These are phyloP conservation scores for Cervus canadensis DNA, from an alignment of 2,113 vertebrate genomes.

Conservation along the genomic window DNA sequence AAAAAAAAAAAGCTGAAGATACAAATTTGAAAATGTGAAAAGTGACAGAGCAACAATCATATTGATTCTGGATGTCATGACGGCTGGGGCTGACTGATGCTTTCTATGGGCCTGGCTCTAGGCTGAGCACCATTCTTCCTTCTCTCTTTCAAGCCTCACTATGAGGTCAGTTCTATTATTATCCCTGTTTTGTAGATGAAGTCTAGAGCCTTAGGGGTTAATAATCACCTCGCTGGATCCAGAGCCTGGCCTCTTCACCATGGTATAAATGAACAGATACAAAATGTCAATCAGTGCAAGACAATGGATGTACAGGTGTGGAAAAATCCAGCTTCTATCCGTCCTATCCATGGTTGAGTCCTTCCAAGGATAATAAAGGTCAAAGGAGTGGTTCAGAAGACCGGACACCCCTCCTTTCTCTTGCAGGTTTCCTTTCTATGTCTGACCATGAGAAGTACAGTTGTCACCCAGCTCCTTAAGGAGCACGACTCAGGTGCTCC, in stretches of 20 bases:
- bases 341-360: not conserved
- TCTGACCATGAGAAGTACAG: not conserved
- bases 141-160: not conserved
- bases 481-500: not conserved
- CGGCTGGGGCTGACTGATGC: accelerated
- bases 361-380: not conserved
- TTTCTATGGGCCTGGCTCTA: not conserved
- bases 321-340: not conserved
- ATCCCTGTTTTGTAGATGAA: not conserved
- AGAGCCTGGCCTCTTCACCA: not conserved
- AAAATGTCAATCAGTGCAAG: not conserved
- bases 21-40: not conserved
- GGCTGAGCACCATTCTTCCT: not conserved
- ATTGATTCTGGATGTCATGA: not conserved
- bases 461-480: not conserved
- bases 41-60: not conserved
- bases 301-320: too few species aligned
- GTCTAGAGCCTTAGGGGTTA: not conserved
- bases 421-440: not conserved
- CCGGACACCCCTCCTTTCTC: not conserved
- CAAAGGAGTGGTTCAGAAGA: not conserved
- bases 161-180: not conserved
- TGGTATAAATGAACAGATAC: not conserved
- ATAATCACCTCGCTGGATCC: not conserved
- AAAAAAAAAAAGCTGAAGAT: not conserved